Conservation (phyloP, 2,113 vertebrate species). For the Numenius arquata region DNA sequence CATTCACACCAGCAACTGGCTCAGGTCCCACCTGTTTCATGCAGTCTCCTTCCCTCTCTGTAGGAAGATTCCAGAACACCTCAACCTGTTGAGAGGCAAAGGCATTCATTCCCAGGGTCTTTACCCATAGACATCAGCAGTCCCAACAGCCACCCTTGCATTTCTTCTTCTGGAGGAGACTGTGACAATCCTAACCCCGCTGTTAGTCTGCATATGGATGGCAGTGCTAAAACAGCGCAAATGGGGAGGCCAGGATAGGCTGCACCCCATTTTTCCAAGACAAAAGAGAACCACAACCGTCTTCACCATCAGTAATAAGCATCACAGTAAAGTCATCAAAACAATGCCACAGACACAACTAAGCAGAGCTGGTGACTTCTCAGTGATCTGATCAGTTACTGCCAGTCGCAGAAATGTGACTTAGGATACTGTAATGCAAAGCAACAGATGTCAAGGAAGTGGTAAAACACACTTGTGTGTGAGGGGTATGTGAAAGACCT, state of each 20-base stretch:
- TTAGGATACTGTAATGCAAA: neutral
- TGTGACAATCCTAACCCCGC: neutral
- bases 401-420: neutral
- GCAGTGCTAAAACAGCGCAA: neutral
- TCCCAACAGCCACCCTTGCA: neutral
- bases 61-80: neutral
- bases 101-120: neutral
- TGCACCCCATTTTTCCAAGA: neutral
- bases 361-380: neutral
- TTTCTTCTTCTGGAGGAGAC: neutral
- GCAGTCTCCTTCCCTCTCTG: neutral
- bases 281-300: neutral
- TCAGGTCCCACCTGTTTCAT: neutral
- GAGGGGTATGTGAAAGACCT: neutral
- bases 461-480: neutral
- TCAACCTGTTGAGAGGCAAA: neutral
- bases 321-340: neutral
- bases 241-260: neutral
- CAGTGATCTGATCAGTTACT: neutral
- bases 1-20: neutral
- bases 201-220: accelerated
- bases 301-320: neutral
- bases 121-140: neutral
- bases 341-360: neutral
- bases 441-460: neutral